Conservation (phyloP, 2,113 vertebrate species). For the Ibidorhyncha struthersii region DNA sequence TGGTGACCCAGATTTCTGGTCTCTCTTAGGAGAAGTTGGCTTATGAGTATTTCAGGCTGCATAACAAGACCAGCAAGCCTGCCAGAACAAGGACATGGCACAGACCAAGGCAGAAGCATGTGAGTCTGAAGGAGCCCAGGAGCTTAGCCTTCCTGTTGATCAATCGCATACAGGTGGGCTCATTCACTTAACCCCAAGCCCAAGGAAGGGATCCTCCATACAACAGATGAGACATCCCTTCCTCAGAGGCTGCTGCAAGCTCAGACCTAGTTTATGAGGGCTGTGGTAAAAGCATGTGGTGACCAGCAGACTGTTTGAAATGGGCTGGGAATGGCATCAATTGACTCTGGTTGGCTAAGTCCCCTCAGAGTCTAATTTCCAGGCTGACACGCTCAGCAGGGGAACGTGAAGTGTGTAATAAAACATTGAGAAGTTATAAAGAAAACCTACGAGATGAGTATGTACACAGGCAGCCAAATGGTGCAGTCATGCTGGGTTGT, state of each 20-base stretch:
- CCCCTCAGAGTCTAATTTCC: not conserved
- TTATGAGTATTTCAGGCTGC: not conserved
- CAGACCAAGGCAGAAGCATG: not conserved
- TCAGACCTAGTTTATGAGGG: not conserved
- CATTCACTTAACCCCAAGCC: not conserved
- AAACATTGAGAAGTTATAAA: not conserved
- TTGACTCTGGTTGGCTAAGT: not conserved
- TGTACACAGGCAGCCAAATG: not conserved
- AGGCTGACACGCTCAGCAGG: not conserved
- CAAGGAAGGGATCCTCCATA: not conserved
- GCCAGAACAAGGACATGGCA: not conserved
- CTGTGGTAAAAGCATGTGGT: not conserved
- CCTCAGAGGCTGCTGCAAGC: not conserved
- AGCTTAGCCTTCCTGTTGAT: not conserved
- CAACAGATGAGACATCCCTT: not conserved
- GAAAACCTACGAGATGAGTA: not conserved
- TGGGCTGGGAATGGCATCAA: not conserved
- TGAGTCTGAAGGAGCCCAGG: not conserved
- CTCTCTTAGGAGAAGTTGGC: not conserved
- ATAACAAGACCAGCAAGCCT: not conserved
- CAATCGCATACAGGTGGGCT: not conserved
- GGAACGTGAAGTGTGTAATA: not conserved
- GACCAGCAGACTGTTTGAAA: not conserved
- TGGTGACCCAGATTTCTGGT: constrained; percentile 22
- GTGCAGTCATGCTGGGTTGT: not conserved